Evolutionary conservation across 2,113 vertebrate genomes (phyloP), one percentile per base, ranked within the genome.

Genomic region (Anoura caudifer): DNA sequence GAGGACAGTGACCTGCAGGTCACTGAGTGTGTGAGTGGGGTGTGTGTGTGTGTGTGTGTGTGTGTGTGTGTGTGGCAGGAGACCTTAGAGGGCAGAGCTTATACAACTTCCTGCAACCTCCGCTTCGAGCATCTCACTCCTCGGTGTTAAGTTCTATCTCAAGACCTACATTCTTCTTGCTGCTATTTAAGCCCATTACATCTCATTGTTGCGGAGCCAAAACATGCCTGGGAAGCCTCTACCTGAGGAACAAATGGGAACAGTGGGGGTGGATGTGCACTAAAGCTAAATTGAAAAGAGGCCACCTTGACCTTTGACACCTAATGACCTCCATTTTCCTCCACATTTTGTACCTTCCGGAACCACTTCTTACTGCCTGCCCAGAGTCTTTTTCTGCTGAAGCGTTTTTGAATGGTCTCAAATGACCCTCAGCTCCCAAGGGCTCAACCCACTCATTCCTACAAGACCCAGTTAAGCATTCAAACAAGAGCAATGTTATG

Each of bases 131-230:
- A 20, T 47, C 81, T 82, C 59, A 5, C 22, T 52, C 31, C 52
- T 72, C 31, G 41, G 43, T 91, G 47, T n/a, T 82, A 77, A 79
- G 67, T 90, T 97, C 75, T 95, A 63, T 84, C 94, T 91, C 89
- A 95, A 97, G 90, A 93, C n/a, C 80, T 79, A 84, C 76, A 95
- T 97, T 93, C 96, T 75, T 81, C 75, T 69, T 75, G 82, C 75
- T 97, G 75, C 94, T 94, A n/a, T 91, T 92, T 76, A 93, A 97
- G 89, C 83, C 69, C 87, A 47, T 94, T 87, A 41, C 83, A 89
- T 93, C 79, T 97, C 95, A 41, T n/a, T 28, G 79, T 73, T 59
- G 63, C 73, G 88, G 56, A 47, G 70, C 50, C 54, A 26, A 92
- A 95, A 95, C 97, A 87, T 38, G 83, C 92, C 95, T 93, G 79